Evolutionary conservation across 2,888 invertebrate genomes (phyloP).

Genomic region (Eilema caniola): DNA sequence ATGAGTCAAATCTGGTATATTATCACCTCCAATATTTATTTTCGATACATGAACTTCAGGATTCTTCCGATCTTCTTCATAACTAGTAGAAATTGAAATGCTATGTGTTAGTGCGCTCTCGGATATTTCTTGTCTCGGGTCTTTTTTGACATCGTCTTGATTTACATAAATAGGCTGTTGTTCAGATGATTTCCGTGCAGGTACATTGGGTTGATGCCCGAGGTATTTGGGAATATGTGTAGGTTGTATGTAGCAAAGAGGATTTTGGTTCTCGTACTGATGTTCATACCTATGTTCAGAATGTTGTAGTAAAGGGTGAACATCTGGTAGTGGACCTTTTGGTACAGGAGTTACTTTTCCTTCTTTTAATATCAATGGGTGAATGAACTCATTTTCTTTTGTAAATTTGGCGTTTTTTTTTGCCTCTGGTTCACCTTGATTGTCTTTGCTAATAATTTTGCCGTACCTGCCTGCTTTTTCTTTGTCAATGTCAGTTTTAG

Average conservation of each 20-base stretch:
- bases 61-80: constrained; percentile 70
- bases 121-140: constrained; percentile 66
- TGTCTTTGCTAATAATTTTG: constrained; percentile 78
- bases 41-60: constrained; percentile 87
- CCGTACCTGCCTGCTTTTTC: constrained; percentile 75
- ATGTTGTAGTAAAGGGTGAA: constrained; percentile 91
- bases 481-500: constrained; percentile 68
- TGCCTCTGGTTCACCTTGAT: constrained; percentile 77
- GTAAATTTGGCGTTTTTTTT: constrained; percentile 86
- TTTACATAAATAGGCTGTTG: constrained; percentile 84
- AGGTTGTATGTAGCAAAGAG: constrained; percentile 84
- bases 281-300: constrained; percentile 92
- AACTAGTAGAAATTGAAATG: constrained; percentile 80
- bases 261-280: constrained; percentile 85
- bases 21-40: constrained; percentile 80
- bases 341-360: constrained; percentile 83
- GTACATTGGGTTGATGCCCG: constrained; percentile 84
- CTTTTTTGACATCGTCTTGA: constrained; percentile 77
- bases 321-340: constrained; percentile 79
- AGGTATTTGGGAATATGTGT: constrained; percentile 89
- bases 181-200: constrained; percentile 67
- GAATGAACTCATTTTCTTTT: constrained; percentile 86
- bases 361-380: constrained; percentile 81
- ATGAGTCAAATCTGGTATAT: constrained; percentile 56
- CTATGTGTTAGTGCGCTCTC: constrained; percentile 81